Evolutionary conservation across 2,888 invertebrate genomes (phyloP).

Genomic region (Protonemura montana): DNA sequence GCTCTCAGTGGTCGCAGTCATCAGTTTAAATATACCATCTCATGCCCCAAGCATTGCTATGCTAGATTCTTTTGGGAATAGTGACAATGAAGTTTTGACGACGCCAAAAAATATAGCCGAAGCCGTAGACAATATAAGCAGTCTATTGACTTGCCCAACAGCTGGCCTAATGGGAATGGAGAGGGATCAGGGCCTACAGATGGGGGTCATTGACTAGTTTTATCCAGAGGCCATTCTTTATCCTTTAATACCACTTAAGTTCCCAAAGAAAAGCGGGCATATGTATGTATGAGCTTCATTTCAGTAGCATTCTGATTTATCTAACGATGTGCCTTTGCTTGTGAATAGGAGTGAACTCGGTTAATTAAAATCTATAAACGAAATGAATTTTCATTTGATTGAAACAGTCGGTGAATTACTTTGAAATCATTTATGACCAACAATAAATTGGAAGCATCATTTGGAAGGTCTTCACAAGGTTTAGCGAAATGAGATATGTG

Average conservation of each 20-base stretch:
- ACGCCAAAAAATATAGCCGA: background rate
- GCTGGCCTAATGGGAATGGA: slow-evolving; percentile 8
- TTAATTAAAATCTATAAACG: slow-evolving; percentile 3
- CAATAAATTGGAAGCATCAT: background rate
- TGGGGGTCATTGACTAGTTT: slow-evolving; percentile 22
- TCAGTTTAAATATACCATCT: background rate
- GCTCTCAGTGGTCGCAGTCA: too few species aligned
- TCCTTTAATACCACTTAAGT: slow-evolving; percentile 29
- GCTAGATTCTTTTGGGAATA: background rate
- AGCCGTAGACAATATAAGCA: background rate
- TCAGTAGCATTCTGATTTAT: background rate
- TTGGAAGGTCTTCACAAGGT: background rate
- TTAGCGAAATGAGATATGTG: background rate
- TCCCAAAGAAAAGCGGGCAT: background rate
- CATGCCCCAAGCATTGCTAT: background rate
- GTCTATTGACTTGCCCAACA: slow-evolving; percentile 25
- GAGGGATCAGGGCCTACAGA: background rate
- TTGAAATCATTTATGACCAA: background rate
- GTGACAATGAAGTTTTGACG: background rate
- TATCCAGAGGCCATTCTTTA: slow-evolving; percentile 13
- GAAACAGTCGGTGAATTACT: background rate
- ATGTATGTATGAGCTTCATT: background rate
- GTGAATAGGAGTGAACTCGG: background rate
- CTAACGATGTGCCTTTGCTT: background rate
- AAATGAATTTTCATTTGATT: slow-evolving; percentile 18